Conservation (phyloP, 2,888 invertebrate species). For the Mellilla xanthometata region DNA sequence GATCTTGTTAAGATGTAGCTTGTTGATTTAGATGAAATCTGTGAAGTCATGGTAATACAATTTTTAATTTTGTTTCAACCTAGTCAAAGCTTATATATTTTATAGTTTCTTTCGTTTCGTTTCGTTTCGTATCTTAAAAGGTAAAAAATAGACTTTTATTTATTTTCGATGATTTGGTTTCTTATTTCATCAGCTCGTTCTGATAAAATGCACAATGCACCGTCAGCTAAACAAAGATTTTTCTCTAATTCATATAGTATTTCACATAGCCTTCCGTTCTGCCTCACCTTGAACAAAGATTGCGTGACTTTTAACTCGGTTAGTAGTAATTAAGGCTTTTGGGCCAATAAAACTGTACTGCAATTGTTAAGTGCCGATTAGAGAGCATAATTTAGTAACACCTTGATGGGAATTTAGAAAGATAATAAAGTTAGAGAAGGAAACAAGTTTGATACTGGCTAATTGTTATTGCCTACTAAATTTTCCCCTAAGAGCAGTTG, state of each 20-base stretch:
- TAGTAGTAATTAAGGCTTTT: slow-evolving; percentile 57
- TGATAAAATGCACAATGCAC: slow-evolving; percentile 1
- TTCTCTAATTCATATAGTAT: slow-evolving; percentile 40
- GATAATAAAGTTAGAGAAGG: slow-evolving; percentile 5
- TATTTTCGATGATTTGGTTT: too few relatives aligned
- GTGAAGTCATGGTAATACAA: too few relatives aligned
- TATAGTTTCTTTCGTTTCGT: too few relatives aligned
- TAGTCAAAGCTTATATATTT: too few relatives aligned
- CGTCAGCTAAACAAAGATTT: slow-evolving; percentile 15
- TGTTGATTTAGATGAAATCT: too few relatives aligned
- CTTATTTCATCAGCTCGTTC: too few relatives aligned
- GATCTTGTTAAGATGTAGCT: too few relatives aligned
- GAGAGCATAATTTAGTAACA: slow-evolving; percentile 30
- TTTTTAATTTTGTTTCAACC: too few relatives aligned
- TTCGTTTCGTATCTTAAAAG: too few relatives aligned
- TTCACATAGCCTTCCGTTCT: slow-evolving; percentile 53
- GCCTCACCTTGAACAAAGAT: slow-evolving; percentile 52
- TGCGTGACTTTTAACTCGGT: slow-evolving; percentile 53
- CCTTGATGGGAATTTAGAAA: slow-evolving; percentile 20
- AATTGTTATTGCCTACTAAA: slow-evolving; percentile 8
- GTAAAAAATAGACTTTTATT: too few relatives aligned
- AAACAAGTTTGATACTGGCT: slow-evolving; percentile 3
- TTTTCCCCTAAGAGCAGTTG: neutral
- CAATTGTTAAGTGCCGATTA: slow-evolving; percentile 30
- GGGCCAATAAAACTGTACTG: slow-evolving; percentile 44